Percentiles rank a stretch among this genome's conserved stretches.
Conservation (phyloP, 2,888 invertebrate species). For the Tyria jacobaeae region DNA sequence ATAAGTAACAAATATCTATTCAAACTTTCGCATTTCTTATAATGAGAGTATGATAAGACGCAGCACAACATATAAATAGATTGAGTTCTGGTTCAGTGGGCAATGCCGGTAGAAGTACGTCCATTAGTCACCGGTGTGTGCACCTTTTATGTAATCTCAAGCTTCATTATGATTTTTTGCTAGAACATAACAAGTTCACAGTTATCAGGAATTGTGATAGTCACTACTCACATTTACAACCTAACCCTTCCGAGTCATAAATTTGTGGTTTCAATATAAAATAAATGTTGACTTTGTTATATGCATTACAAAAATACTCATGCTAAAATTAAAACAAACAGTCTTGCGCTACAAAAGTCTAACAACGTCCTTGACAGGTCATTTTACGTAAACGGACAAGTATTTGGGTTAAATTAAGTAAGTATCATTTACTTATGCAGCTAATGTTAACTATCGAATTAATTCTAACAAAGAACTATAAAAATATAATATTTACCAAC, state of each 20-base stretch:
- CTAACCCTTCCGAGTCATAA: neutral
- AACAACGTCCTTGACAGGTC: conserved; percentile 47
- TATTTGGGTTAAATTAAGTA: conserved; percentile 44
- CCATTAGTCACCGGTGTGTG: too few relatives aligned
- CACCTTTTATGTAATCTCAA: neutral
- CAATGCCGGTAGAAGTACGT: too few relatives aligned
- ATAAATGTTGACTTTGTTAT: neutral
- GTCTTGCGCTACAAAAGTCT: conserved; percentile 29
- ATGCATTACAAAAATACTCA: conserved; percentile 12
- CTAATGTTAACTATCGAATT: conserved; percentile 44
- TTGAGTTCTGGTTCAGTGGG: too few relatives aligned
- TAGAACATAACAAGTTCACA: neutral
- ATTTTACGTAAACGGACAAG: conserved; percentile 38
- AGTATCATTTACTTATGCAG: conserved; percentile 33
- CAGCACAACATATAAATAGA: too few relatives aligned
- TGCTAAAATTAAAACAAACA: conserved; percentile 14
- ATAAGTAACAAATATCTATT: too few relatives aligned
- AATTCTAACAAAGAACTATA: conserved; percentile 44
- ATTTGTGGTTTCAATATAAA: neutral
- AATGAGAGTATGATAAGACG: too few relatives aligned
- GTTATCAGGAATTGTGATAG: neutral
- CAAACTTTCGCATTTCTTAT: too few relatives aligned
- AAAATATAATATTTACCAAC: conserved; percentile 48
- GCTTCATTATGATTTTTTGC: neutral
- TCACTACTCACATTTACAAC: neutral